Conservation (phyloP, 2,888 invertebrate species). For the Trypoxylon attenuatum region DNA sequence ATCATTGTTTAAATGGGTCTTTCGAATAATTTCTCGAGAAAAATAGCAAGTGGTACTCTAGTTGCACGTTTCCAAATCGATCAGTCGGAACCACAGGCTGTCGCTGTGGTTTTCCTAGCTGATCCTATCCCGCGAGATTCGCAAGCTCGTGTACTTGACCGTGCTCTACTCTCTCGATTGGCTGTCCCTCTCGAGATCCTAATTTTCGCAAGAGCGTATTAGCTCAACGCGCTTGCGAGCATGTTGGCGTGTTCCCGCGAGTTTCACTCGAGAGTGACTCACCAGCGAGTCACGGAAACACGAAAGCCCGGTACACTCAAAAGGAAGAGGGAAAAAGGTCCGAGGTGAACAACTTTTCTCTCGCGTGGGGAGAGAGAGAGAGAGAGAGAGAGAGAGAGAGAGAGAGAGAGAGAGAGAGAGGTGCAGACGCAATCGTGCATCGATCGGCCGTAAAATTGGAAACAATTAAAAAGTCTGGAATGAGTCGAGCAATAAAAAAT, state of each 20-base stretch:
- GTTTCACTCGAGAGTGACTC: no score
- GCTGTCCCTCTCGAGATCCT: conserved; percentile 6
- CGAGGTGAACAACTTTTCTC: no score
- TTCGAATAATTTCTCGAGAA: no score
- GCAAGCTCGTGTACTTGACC: conserved; percentile 11
- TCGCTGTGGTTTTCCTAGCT: conserved; percentile 7
- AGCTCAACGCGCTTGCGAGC: neutral
- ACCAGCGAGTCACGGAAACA: conserved; percentile 12
- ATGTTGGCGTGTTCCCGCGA: conserved; percentile 2
- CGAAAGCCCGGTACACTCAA: neutral
- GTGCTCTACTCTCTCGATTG: conserved; percentile 7
- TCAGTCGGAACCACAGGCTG: conserved; percentile 14
- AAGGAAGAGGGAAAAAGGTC: neutral
- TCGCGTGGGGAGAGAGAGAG: no score
- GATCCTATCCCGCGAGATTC: conserved; percentile 7
- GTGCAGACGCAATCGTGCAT: neutral
- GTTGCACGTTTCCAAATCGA: no score
- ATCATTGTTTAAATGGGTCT: no score
- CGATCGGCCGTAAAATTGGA: conserved; percentile 4
- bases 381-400: no score
- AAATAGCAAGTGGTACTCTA: neutral
- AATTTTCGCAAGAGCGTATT: conserved; percentile 9
- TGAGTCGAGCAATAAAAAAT: neutral
- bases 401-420: no score
- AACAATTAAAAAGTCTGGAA: conserved; percentile 13